Conservation (phyloP, 2,888 invertebrate species). For the Junonia oenone region DNA sequence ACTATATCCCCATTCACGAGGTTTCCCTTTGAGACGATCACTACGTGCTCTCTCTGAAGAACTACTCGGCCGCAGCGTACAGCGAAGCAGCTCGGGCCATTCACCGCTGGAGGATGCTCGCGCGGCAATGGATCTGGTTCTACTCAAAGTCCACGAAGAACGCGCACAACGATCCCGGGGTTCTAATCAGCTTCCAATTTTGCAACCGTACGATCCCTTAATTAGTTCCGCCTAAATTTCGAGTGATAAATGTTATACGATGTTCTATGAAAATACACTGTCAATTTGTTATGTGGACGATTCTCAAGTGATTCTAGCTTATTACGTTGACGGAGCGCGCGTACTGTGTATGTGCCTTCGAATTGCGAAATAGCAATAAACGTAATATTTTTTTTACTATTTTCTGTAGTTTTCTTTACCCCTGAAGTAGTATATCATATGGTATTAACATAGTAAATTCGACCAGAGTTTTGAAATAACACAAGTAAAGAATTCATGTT, state of each 20-base stretch:
- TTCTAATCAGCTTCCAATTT: conserved; percentile 47
- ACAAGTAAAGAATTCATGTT: conserved; percentile 1
- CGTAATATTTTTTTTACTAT: conserved; percentile 67
- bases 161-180: conserved; percentile 45
- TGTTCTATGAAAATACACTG: conserved; percentile 57
- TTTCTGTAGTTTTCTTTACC: conserved; percentile 43
- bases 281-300: conserved; percentile 47
- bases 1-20: conserved; percentile 91
- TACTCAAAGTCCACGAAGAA: conserved; percentile 82
- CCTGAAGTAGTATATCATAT: background rate
- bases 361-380: conserved; percentile 75
- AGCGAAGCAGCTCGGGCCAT: conserved; percentile 86
- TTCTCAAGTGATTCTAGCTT: conserved; percentile 47
- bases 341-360: conserved; percentile 76
- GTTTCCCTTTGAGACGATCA: conserved; percentile 90
- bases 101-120: conserved; percentile 96
- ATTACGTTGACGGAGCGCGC: conserved; percentile 77
- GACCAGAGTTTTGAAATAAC: background rate
- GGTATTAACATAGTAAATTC: background rate
- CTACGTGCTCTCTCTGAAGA: conserved; percentile 87
- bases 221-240: conserved; percentile 65
- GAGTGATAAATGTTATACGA: conserved; percentile 49
- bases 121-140: conserved; percentile 92
- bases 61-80: conserved; percentile 89
- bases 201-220: conserved; percentile 69